phyloP scores from a whole-genome alignment of 2,888 invertebrate genomes.

The Orchesellides sinensis region DNA sequence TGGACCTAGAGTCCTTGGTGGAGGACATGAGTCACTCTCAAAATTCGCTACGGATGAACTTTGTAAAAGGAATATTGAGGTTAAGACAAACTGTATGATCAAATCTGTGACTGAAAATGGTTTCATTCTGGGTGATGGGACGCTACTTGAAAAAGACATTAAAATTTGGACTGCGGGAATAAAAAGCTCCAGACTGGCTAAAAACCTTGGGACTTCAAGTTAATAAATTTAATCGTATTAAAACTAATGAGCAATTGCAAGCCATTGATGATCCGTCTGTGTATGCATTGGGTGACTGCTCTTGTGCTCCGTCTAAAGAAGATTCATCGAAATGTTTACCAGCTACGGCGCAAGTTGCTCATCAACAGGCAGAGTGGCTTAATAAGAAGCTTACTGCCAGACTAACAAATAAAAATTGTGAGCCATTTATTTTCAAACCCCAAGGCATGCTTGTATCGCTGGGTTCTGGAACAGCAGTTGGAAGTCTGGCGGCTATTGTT shows the following conservation, averaged over 20 bases:
- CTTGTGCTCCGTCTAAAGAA: conserved; percentile 36
- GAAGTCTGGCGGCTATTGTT: conserved; percentile 54
- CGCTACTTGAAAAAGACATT: conserved; percentile 58
- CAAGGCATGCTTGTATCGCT: conserved; percentile 69
- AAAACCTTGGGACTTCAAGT: conserved; percentile 54
- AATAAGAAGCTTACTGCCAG: conserved; percentile 43
- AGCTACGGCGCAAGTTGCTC: conserved; percentile 70
- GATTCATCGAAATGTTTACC: conserved; percentile 40
- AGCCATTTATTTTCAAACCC: conserved; percentile 60
- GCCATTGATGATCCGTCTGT: conserved; percentile 54
- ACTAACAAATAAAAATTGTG: conserved; percentile 38
- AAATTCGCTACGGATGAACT: conserved; percentile 61
- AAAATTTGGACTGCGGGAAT: conserved; percentile 72
- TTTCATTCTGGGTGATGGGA: conserved; percentile 56
- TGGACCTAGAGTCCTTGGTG: conserved; percentile 48
- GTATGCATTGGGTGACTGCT: conserved; percentile 68
- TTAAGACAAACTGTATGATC: conserved; percentile 57
- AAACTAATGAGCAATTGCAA: conserved; percentile 63
- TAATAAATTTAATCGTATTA: conserved; percentile 57
- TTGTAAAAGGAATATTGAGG: conserved; percentile 52
- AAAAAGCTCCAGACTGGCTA: conserved; percentile 69
- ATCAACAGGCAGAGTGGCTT: conserved; percentile 70
- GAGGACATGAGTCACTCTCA: conserved; percentile 54
- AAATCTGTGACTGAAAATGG: conserved; percentile 59
- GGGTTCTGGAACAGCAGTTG: conserved; percentile 60